A percentile compares a stretch with the other conserved stretches of the same genome.
These are phyloP conservation scores for Borostomias antarcticus DNA, from an alignment of 2,797 vertebrate genomes.

Conservation along the genomic window DNA sequence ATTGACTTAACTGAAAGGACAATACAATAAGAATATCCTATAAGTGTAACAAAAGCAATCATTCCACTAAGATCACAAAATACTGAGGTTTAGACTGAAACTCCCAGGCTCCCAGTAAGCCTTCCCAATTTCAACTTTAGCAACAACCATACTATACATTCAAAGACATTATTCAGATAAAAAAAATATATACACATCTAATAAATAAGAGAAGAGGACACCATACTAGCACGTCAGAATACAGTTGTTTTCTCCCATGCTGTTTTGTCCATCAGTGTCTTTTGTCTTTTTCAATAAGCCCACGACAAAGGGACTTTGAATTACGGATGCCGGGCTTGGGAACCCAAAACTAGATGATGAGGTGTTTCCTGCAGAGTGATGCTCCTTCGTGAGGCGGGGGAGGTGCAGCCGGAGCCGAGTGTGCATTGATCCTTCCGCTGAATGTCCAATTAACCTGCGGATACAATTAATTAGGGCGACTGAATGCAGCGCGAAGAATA, in stretches of 20 bases:
- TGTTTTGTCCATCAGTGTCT: conserved; percentile 57
- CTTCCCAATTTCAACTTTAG: conserved; percentile 34
- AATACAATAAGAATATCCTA: neutral
- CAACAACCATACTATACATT: conserved; percentile 70
- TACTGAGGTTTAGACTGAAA: conserved; percentile 9
- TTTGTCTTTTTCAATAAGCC: conserved; percentile 58
- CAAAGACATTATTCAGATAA: conserved; percentile 68
- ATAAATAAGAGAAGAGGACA: conserved; percentile 72
- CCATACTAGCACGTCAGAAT: conserved; percentile 69
- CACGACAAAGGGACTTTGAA: conserved; percentile 36
- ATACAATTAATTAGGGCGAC: conserved; percentile 51
- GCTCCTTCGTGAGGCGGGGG: conserved; percentile 31
- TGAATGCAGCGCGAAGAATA: conserved; percentile 7
- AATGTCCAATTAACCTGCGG: conserved; percentile 66
- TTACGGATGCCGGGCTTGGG: conserved; percentile 34
- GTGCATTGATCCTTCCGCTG: conserved; percentile 40
- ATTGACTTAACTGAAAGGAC: conserved; percentile 9
- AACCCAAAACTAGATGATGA: conserved; percentile 36
- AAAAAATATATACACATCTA: conserved; percentile 80
- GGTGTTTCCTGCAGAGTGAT: conserved; percentile 45
- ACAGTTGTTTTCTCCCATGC: conserved; percentile 73
- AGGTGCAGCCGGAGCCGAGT: conserved; percentile 31
- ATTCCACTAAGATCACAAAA: conserved; percentile 21
- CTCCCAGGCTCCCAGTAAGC: neutral
- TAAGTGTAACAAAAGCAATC: conserved; percentile 24